phyloP scores from a whole-genome alignment of 2,113 vertebrate genomes.

The Harpagus bidentatus region DNA sequence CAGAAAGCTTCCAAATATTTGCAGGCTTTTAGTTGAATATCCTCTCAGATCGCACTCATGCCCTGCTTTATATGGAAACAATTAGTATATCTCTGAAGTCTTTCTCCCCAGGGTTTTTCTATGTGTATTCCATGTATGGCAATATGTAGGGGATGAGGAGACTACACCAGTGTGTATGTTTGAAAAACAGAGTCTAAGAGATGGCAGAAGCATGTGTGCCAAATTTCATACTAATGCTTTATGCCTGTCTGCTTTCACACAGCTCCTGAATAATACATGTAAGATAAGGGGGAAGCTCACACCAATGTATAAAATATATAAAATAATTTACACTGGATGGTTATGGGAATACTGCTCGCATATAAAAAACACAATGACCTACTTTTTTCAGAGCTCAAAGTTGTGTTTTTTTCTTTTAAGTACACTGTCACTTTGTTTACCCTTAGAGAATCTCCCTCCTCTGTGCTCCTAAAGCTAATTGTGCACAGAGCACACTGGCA shows the following conservation, averaged over 20 bases:
- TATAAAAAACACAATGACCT: constrained; percentile 20
- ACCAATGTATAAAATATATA: background rate
- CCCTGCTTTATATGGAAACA: constrained; percentile 33
- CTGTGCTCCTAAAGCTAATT: background rate
- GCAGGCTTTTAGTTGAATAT: background rate
- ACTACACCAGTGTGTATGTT: background rate
- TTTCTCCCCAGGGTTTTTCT: background rate
- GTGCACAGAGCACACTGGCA: background rate
- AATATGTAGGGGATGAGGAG: background rate
- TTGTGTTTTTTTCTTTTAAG: background rate
- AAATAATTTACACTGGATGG: background rate
- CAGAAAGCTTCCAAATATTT: constrained; percentile 29
- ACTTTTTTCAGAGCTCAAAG: background rate
- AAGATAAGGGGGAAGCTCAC: background rate
- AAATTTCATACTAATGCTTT: constrained; percentile 29
- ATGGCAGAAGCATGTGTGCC: background rate
- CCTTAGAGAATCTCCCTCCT: background rate
- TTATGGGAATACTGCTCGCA: background rate
- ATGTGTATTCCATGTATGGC: constrained; percentile 1
- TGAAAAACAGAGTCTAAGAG: background rate
- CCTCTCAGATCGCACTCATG: background rate
- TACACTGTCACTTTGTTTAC: background rate
- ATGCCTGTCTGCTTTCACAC: background rate
- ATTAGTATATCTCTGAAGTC: constrained; percentile 14
- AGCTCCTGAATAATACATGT: constrained; percentile 29